Evolutionary conservation across 2,113 vertebrate genomes (phyloP), one percentile per base, ranked within the genome.

Genomic region (Leptosomus discolor): DNA sequence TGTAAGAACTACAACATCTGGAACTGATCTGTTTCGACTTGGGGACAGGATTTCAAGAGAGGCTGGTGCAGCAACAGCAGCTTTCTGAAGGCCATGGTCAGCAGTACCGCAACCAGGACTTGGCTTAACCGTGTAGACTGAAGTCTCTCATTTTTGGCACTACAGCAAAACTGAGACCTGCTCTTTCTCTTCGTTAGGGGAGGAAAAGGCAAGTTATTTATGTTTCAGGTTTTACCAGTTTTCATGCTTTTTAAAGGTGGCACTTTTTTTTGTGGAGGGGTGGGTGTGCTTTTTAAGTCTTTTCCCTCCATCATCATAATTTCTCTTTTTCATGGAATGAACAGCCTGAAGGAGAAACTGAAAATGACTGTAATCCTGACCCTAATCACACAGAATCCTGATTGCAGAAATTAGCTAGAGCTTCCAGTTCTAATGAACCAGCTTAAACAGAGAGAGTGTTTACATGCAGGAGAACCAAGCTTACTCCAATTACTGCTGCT

Each of bases 71-170:
- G n/a, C 56, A 58, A 5, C 32, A 12, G 13, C 14, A 54, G 69
- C 32, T 79, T 30, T 41, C 2, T 11, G 15, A 27, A 51, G 79
- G 79, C 20, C 3, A 9, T 1, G 29, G 46, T 37, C 45, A 68
- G 64, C 1, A 7, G 37, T 13, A 3, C 5, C 8, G 3, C 27
- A 21, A 5, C 7, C 15, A 43, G 75, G 41, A 6, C n/a, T 54
- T 6, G 27, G n/a, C 8, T 69, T 12, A 57, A n/a, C 4, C 68
- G 19, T 0, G 0, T 1, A 34, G 21, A 11, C 5, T 14, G 20
- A 26, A 50, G 68, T 5, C 1, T 36, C 24, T 46, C 11, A 3
- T 26, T 71, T 53, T 20, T 36, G 34, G 74, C 12, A 17, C 4
- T 23, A 6, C 1, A 43, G 26, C 9, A 68, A 51, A 92, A 50